Percentiles rank a stretch among this genome's conserved stretches.
phyloP scores from a whole-genome alignment of 2,113 vertebrate species.

The Nothobranchius furzeri region DNA sequence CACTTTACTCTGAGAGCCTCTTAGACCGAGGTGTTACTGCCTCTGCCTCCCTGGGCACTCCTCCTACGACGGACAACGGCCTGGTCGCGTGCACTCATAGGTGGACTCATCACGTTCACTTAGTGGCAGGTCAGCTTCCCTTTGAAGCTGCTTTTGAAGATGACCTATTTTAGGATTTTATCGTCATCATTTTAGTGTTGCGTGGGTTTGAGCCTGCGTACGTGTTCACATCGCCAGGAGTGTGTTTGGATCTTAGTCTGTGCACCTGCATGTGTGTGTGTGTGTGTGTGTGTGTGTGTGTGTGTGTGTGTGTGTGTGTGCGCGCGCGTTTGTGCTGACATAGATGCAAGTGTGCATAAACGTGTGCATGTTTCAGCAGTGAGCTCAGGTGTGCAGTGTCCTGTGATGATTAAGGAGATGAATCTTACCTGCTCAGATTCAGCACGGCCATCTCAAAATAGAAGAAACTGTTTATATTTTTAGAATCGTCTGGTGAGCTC shows the following conservation, averaged over 20 bases:
- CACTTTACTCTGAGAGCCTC: slow-evolving; percentile 66
- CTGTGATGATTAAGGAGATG: slow-evolving; percentile 43
- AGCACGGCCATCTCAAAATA: slow-evolving; percentile 49
- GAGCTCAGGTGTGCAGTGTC: slow-evolving; percentile 59
- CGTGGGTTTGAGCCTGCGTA: slow-evolving; percentile 42
- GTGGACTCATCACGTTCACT: slow-evolving; percentile 38
- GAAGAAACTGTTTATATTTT: slow-evolving; percentile 60
- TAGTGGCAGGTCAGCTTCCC: slow-evolving; percentile 37
- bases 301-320: slow-evolving; percentile 11
- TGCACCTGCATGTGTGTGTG: slow-evolving; percentile 31
- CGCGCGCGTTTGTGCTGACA: slow-evolving; percentile 2
- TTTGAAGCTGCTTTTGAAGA: slow-evolving; percentile 54
- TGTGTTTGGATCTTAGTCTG: slow-evolving; percentile 21
- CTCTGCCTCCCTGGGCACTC: slow-evolving; percentile 30
- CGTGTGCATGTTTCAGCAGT: slow-evolving; percentile 9
- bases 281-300: slow-evolving; percentile 15
- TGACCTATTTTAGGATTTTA: slow-evolving; percentile 61
- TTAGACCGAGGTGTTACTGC: slow-evolving; percentile 69
- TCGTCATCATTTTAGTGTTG: slow-evolving; percentile 46
- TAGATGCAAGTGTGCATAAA: too few relatives aligned
- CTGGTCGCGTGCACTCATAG: slow-evolving; percentile 44
- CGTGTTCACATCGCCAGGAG: slow-evolving; percentile 21
- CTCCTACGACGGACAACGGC: slow-evolving; percentile 45
- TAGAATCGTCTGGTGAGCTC: slow-evolving; percentile 44
- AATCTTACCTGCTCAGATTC: slow-evolving; percentile 33